Evolutionary conservation across 2,888 invertebrate genomes (phyloP), one percentile per base, ranked within the genome.

Genomic region (Scaptomyza parva): DNA sequence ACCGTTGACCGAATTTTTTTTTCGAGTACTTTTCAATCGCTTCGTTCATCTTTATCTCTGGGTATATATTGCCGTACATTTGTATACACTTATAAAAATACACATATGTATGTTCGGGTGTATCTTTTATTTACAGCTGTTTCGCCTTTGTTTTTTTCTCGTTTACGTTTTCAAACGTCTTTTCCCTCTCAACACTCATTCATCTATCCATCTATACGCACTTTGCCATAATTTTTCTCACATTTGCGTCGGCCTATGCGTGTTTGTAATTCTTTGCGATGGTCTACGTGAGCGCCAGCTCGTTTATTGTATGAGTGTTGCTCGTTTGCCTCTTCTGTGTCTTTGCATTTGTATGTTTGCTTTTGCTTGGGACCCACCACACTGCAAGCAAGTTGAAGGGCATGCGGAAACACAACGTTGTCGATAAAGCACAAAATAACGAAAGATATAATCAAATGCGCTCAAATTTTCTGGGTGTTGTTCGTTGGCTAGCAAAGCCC

Each of bases 271-370:
- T 11, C 58, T 70, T 51, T 60, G 63, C 47, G 68, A 55, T 85
- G 87, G 82, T 57, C 87, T 86, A 86, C 87, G 84, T 85, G 84
- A 80, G 86, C 68, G 64, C 47, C 47, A 70, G 78, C 77, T 82
- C 76, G 78, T 86, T 78, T 48, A 57, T 61, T 69, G 67, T 77
- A 71, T 70, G 64, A 51, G 64, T 69, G 68, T 14, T 63, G 20
- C 37, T 28, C 50, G 59, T 51, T 53, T 51, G 41, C 47, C 22
- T 52, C 60, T 33, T 30, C 9, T 18, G 11, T 61, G 50, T 60
- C 60, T 76, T 75, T 68, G 69, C 17, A 26, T 44, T 7, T 28
- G 26, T 44, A 17, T 51, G 39, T 61, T 69, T 57, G 69, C 17
- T 52, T 60, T 67, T 48, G 52, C 17, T 52, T 60, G 47, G 14